Conservation (phyloP, 2,113 vertebrate species). For the Calonectris borealis region DNA sequence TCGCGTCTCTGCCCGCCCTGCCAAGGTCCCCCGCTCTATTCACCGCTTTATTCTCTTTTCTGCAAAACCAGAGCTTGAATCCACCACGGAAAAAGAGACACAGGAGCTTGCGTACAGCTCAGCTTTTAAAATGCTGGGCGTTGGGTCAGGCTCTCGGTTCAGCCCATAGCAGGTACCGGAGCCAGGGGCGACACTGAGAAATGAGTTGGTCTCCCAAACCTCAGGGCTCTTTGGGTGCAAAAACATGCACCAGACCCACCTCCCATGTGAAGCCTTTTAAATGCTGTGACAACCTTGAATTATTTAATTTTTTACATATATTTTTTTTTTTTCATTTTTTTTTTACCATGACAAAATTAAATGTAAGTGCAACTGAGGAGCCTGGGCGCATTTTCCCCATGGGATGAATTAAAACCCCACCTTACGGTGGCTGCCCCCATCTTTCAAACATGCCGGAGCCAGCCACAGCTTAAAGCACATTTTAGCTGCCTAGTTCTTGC, state of each 20-base stretch:
- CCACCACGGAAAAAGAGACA: background rate
- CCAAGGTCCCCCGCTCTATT: background rate
- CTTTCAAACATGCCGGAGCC: background rate
- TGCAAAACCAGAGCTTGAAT: background rate
- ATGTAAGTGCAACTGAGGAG: background rate
- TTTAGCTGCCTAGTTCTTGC: background rate
- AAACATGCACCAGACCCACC: background rate
- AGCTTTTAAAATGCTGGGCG: background rate
- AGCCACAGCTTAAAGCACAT: background rate
- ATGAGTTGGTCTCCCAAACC: background rate
- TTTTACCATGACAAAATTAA: background rate
- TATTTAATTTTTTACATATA: no score
- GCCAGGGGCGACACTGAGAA: background rate
- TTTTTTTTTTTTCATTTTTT: background rate
- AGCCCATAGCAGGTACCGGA: background rate
- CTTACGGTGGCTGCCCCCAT: background rate
- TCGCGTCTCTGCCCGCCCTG: background rate
- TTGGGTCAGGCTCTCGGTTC: background rate
- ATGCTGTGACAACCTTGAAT: background rate
- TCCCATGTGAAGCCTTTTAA: background rate
- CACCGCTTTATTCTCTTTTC: background rate
- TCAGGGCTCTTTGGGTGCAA: background rate
- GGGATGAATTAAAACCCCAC: background rate
- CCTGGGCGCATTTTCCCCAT: background rate
- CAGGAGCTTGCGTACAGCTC: accelerated